Evolutionary conservation across 2,113 vertebrate genomes (phyloP).

Genomic region (Sphyrna mokarran): DNA sequence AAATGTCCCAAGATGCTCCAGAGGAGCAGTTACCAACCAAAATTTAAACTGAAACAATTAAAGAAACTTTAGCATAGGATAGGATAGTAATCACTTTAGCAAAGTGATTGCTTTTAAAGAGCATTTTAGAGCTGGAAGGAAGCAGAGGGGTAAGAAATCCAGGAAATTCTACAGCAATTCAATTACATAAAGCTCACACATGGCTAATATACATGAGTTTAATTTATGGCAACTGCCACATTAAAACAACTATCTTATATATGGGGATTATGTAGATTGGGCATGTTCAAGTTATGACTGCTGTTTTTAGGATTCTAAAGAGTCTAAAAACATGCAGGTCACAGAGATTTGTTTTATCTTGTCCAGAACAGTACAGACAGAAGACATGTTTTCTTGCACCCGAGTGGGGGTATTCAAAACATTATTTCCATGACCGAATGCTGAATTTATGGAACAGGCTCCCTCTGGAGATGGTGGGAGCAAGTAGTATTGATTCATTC

Average conservation of each 20-base stretch:
- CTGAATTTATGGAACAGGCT: not conserved
- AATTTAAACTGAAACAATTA: not conserved
- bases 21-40: not conserved
- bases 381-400: not conserved
- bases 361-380: not conserved
- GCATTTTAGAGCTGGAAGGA: not conserved
- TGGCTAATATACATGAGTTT: not conserved
- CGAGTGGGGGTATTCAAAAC: not conserved
- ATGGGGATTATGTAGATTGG: slow-evolving; percentile 4
- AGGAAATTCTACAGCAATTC: not conserved
- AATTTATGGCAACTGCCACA: not conserved
- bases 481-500: not conserved
- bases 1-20: not conserved
- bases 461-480: not conserved
- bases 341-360: not conserved
- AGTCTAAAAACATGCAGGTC: not conserved
- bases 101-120: not conserved
- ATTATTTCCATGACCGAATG: not conserved
- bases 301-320: not conserved
- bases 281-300: not conserved
- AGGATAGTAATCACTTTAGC: too few relatives aligned
- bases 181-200: not conserved
- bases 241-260: not conserved
- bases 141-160: not conserved
- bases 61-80: not conserved